Percentiles rank a stretch among this genome's conserved stretches.
These are phyloP conservation scores for Dipodomys ordii DNA, from an alignment of 2,113 vertebrate genomes.

Conservation along the genomic window DNA sequence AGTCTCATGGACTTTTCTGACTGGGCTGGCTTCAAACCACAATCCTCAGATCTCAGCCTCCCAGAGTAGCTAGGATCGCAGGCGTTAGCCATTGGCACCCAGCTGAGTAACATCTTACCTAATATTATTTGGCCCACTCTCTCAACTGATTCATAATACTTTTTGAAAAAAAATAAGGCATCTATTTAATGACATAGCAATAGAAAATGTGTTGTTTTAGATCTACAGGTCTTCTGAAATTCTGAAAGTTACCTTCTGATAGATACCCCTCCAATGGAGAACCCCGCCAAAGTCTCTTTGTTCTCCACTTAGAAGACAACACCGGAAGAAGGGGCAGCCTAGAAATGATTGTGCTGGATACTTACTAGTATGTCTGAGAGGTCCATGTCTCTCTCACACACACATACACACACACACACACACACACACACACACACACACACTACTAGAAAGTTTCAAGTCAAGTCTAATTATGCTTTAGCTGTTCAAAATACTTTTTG, in stretches of 20 bases:
- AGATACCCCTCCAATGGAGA: background rate
- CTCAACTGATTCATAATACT: background rate
- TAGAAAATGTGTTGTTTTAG: background rate
- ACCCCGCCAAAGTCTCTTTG: too few species aligned
- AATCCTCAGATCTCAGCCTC: too few species aligned
- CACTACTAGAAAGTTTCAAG: background rate
- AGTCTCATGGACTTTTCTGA: too few species aligned
- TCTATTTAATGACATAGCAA: background rate
- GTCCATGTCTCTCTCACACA: too few species aligned
- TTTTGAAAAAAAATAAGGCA: conserved; percentile 10
- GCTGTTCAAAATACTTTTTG: background rate
- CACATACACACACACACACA: too few species aligned
- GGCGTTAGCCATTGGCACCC: too few species aligned
- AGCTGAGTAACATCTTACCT: background rate
- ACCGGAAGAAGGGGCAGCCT: background rate
- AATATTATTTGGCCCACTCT: background rate
- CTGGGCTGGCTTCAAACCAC: too few species aligned
- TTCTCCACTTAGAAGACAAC: background rate
- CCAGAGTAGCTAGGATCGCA: too few species aligned
- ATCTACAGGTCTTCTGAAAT: background rate
- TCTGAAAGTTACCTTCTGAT: background rate
- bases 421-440: too few species aligned
- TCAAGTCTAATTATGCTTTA: background rate
- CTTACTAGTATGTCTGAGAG: too few species aligned
- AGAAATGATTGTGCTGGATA: background rate